Evolutionary conservation across 2,797 vertebrate genomes (phyloP).

Genomic region (Zenarchopterus dispar): DNA sequence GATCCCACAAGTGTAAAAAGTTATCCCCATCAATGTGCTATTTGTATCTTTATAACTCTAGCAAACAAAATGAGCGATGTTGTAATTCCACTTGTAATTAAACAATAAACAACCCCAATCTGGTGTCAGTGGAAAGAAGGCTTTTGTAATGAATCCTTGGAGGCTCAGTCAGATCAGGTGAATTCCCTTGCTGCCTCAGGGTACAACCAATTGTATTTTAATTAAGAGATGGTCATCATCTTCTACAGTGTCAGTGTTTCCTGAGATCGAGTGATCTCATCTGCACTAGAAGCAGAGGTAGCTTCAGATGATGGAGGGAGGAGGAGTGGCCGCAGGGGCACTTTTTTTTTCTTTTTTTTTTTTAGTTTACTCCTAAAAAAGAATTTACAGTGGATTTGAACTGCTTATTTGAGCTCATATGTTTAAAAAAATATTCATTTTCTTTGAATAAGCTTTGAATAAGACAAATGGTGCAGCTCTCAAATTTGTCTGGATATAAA

Average conservation of each 20-base stretch:
- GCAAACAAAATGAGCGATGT: not conserved
- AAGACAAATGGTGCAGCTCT: not conserved
- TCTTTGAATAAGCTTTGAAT: not conserved
- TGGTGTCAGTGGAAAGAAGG: conserved; percentile 46
- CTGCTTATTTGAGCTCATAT: not conserved
- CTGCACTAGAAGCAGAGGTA: conserved; percentile 40
- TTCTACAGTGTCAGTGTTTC: conserved; percentile 80
- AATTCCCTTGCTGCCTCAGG: conserved; percentile 53
- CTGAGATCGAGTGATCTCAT: conserved; percentile 80
- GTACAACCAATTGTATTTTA: conserved; percentile 77
- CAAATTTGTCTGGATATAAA: too few relatives aligned
- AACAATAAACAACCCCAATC: conserved; percentile 36
- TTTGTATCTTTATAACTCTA: conserved; percentile 21
- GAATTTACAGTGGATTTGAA: conserved; percentile 22
- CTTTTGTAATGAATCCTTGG: conserved; percentile 61
- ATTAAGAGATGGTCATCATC: conserved; percentile 82
- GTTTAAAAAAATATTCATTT: too few relatives aligned
- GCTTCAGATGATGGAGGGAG: conserved; percentile 22
- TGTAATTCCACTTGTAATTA: conserved; percentile 39
- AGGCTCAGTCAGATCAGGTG: conserved; percentile 68
- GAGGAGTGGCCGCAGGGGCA: conserved; percentile 8
- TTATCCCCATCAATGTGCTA: conserved; percentile 14
- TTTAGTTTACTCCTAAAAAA: conserved; percentile 15
- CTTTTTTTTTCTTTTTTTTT: conserved; percentile 10
- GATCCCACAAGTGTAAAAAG: conserved; percentile 1